These are phyloP conservation scores for Hermetia illucens DNA, from an alignment of 1,140 invertebrate species.

Conservation along the genomic window DNA sequence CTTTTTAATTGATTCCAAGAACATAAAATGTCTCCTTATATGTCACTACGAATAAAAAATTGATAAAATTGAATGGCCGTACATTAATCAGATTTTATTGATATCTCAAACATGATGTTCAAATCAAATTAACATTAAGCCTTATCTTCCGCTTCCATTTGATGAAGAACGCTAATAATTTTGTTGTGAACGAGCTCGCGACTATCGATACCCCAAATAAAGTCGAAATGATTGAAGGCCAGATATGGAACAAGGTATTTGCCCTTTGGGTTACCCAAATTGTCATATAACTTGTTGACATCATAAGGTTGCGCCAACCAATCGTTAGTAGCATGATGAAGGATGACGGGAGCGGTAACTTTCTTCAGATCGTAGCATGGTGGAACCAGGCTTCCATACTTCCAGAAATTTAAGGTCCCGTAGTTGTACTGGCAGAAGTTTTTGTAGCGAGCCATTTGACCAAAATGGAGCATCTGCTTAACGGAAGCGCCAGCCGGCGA, in stretches of 20 bases:
- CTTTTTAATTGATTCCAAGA: too few relatives aligned
- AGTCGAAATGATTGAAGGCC: constrained; percentile 36
- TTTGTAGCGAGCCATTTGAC: constrained; percentile 34
- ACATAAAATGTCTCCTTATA: too few relatives aligned
- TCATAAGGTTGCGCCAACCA: constrained; percentile 33
- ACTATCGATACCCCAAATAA: constrained; percentile 30
- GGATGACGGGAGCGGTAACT: constrained; percentile 37
- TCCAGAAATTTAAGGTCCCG: constrained; percentile 18
- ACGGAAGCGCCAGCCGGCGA: constrained; percentile 56
- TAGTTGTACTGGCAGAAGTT: constrained; percentile 28
- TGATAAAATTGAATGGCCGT: too few relatives aligned
- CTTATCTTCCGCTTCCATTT: constrained; percentile 4
- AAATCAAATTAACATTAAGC: too few relatives aligned
- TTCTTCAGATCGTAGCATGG: constrained; percentile 40
- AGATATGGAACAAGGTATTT: constrained; percentile 19
- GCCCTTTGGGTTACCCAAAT: constrained; percentile 24
- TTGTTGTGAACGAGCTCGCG: constrained; percentile 23
- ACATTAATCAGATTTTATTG: too few relatives aligned
- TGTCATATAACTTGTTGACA: constrained; percentile 18
- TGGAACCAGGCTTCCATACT: constrained; percentile 31
- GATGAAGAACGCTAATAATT: constrained; percentile 11
- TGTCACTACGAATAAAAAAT: too few relatives aligned
- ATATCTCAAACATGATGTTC: too few relatives aligned
- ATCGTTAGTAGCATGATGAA: constrained; percentile 45
- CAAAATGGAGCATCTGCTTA: constrained; percentile 52